phyloP scores from a whole-genome alignment of 2,888 invertebrate species.

The Taphrorychus bicolor region DNA sequence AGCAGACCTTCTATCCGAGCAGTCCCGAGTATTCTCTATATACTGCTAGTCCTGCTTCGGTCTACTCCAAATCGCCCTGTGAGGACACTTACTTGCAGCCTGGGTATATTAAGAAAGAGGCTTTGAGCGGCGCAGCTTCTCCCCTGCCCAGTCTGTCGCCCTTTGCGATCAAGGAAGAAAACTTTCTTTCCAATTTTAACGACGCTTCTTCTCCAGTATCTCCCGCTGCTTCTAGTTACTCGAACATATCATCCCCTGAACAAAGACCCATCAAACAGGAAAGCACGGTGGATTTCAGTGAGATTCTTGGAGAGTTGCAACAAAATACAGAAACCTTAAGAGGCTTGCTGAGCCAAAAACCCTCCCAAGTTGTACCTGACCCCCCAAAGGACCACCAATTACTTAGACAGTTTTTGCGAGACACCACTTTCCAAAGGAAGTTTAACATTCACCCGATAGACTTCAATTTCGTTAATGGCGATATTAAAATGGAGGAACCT shows the following conservation, averaged over 20 bases:
- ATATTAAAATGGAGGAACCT: slow-evolving; percentile 73
- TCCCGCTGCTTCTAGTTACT: slow-evolving; percentile 48
- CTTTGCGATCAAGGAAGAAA: slow-evolving; percentile 60
- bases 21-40: slow-evolving; percentile 62
- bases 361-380: slow-evolving; percentile 46
- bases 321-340: slow-evolving; percentile 49
- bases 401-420: slow-evolving; percentile 80
- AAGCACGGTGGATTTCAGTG: slow-evolving; percentile 69
- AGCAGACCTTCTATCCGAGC: slow-evolving; percentile 58
- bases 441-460: slow-evolving; percentile 84
- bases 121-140: slow-evolving; percentile 62
- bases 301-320: slow-evolving; percentile 65
- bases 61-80: slow-evolving; percentile 66
- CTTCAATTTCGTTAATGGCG: slow-evolving; percentile 63
- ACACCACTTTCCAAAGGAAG: slow-evolving; percentile 85
- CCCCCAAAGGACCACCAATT: slow-evolving; percentile 74
- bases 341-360: slow-evolving; percentile 49
- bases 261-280: slow-evolving; percentile 63
- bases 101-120: slow-evolving; percentile 61
- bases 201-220: slow-evolving; percentile 61
- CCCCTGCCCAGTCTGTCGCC: slow-evolving; percentile 59
- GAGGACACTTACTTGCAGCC: slow-evolving; percentile 58
- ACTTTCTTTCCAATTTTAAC: slow-evolving; percentile 54
- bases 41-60: slow-evolving; percentile 62
- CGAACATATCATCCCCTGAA: slow-evolving; percentile 49